phyloP scores from a whole-genome alignment of 2,113 vertebrate species.

The Cephalopterus ornatus region DNA sequence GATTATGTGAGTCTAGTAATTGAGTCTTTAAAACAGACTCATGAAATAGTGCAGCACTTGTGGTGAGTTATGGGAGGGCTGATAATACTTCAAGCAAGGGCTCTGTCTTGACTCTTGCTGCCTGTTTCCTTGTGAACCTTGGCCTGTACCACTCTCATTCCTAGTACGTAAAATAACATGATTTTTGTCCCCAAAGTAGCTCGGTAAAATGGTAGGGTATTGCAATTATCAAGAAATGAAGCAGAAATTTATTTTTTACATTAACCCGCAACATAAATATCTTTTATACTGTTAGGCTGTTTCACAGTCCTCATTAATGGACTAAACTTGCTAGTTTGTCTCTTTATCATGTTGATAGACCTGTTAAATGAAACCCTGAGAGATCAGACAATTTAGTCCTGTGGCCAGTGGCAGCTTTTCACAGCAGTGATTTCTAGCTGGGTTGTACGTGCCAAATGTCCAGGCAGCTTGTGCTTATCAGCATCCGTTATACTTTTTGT shows the following conservation, averaged over 20 bases:
- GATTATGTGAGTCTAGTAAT: not conserved
- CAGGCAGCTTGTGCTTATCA: slow-evolving; percentile 72
- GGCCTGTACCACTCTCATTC: not conserved
- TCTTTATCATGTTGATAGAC: slow-evolving; percentile 75
- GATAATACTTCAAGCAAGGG: not conserved
- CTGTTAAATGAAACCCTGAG: slow-evolving; percentile 71
- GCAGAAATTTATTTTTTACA: slow-evolving; percentile 59
- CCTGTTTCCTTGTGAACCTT: not conserved
- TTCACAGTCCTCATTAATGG: slow-evolving; percentile 59
- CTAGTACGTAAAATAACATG: not conserved
- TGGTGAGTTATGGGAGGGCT: not conserved
- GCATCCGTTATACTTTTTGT: slow-evolving; percentile 77
- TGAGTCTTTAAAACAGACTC: not conserved
- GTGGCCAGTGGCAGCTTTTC: slow-evolving; percentile 62
- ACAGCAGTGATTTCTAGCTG: slow-evolving; percentile 69
- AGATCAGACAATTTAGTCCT: slow-evolving; percentile 67
- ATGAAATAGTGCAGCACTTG: not conserved
- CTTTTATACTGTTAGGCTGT: slow-evolving; percentile 32
- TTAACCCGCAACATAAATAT: slow-evolving; percentile 65
- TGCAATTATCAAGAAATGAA: not conserved
- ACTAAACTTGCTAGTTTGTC: slow-evolving; percentile 57
- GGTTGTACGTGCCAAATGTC: slow-evolving; percentile 66
- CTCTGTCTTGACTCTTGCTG: not conserved
- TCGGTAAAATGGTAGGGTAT: not conserved
- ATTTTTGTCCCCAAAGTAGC: not conserved